These are phyloP conservation scores for Apamea sordens DNA, from an alignment of 2,888 invertebrate species.

Conservation along the genomic window DNA sequence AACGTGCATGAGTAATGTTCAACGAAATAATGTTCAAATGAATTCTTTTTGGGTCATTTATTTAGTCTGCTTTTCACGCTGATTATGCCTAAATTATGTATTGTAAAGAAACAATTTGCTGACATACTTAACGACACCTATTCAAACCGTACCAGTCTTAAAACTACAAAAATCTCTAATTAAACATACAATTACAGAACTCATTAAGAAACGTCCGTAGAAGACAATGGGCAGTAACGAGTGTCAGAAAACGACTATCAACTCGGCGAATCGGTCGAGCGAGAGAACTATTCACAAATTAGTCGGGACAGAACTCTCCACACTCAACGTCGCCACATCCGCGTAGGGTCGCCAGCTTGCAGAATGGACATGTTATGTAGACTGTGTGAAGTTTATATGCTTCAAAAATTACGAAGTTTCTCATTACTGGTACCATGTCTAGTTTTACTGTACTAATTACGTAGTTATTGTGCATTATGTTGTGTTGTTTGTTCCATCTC, in stretches of 20 bases:
- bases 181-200: constrained; percentile 54
- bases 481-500: too few species aligned
- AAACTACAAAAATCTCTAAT: constrained; percentile 51
- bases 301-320: constrained; percentile 80
- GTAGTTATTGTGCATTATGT: neutral
- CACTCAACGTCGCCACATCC: constrained; percentile 81
- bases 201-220: constrained; percentile 62
- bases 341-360: constrained; percentile 67
- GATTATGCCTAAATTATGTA: neutral
- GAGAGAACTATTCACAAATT: constrained; percentile 84
- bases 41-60: neutral
- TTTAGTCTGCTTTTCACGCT: neutral
- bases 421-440: neutral
- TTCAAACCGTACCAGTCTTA: constrained; percentile 16
- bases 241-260: constrained; percentile 78
- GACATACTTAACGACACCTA: constrained; percentile 10
- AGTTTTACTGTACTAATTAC: too few species aligned
- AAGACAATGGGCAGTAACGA: constrained; percentile 74
- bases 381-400: neutral
- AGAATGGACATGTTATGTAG: constrained; percentile 41
- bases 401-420: neutral
- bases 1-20: neutral
- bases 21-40: neutral
- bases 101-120: neutral
- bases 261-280: constrained; percentile 74